phyloP scores from a whole-genome alignment of 2,113 vertebrate species.

The Oreochromis aureus region DNA sequence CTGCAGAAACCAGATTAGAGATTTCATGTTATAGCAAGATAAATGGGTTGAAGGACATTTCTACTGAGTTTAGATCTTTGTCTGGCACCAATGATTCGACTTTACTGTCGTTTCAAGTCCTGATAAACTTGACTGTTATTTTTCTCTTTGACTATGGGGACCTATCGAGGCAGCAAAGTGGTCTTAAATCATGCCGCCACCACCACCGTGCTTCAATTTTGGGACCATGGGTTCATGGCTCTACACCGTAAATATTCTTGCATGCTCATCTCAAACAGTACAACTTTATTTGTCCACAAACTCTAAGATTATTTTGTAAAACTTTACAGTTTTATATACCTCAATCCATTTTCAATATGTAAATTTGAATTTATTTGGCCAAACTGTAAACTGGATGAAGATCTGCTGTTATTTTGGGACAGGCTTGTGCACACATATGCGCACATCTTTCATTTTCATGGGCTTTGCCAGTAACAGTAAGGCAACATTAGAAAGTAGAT shows the following conservation, averaged over 20 bases:
- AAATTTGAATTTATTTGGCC: background rate
- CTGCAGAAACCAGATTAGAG: constrained; percentile 44
- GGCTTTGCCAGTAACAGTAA: background rate
- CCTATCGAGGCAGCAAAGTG: background rate
- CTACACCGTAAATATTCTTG: background rate
- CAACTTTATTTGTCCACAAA: background rate
- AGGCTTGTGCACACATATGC: background rate
- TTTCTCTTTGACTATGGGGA: background rate
- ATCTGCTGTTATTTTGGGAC: background rate
- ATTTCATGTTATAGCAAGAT: background rate
- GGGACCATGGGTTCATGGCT: background rate
- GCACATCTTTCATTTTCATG: background rate
- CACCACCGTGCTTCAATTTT: background rate
- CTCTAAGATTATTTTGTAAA: background rate
- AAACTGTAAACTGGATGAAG: background rate
- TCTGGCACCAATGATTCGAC: background rate
- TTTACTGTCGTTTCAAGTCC: background rate
- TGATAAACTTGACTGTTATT: background rate
- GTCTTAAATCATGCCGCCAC: background rate
- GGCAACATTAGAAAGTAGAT: background rate
- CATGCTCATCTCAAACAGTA: background rate
- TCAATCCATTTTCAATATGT: background rate
- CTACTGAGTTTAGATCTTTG: background rate
- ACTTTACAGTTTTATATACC: background rate
- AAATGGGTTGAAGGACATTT: background rate